Percentiles rank a stretch among this genome's conserved stretches.
These are phyloP conservation scores for Epistrophe eligans DNA, from an alignment of 2,888 invertebrate genomes.

Conservation along the genomic window DNA sequence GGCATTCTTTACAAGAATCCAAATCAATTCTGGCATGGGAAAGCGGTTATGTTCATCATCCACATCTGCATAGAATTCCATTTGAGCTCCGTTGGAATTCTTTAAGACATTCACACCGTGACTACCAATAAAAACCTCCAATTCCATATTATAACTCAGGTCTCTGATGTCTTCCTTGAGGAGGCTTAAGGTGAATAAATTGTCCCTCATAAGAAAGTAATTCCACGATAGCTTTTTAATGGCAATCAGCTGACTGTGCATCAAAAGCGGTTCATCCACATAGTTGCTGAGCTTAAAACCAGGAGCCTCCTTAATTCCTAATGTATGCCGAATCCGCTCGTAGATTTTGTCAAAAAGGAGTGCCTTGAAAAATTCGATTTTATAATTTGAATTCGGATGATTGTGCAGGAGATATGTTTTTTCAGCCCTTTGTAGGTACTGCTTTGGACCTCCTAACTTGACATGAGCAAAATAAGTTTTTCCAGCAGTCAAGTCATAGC, in stretches of 20 bases:
- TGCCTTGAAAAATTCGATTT: conserved; percentile 78
- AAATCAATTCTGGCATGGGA: conserved; percentile 79
- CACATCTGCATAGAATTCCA: conserved; percentile 77
- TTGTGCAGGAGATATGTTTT: conserved; percentile 75
- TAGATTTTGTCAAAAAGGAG: conserved; percentile 78
- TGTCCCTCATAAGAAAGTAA: conserved; percentile 78
- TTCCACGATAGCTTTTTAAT: conserved; percentile 79
- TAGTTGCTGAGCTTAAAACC: conserved; percentile 76
- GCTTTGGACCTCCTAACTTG: conserved; percentile 72
- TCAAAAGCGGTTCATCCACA: conserved; percentile 77
- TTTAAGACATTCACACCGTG: conserved; percentile 77
- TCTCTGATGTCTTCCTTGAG: conserved; percentile 77
- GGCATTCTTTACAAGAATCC: conserved; percentile 78
- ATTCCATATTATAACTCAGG: conserved; percentile 59
- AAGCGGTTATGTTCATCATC: conserved; percentile 76
- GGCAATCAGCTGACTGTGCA: conserved; percentile 77
- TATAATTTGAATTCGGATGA: conserved; percentile 78
- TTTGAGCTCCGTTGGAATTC: conserved; percentile 72
- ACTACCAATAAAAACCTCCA: conserved; percentile 79
- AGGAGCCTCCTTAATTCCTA: conserved; percentile 75
- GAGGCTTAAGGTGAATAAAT: conserved; percentile 75
- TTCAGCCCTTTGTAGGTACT: conserved; percentile 71
- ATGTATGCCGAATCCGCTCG: conserved; percentile 72
- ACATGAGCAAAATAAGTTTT: conserved; percentile 78
- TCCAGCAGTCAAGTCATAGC: conserved; percentile 77